Conservation (phyloP, 2,797 vertebrate genomes). For the Channa striata region DNA sequence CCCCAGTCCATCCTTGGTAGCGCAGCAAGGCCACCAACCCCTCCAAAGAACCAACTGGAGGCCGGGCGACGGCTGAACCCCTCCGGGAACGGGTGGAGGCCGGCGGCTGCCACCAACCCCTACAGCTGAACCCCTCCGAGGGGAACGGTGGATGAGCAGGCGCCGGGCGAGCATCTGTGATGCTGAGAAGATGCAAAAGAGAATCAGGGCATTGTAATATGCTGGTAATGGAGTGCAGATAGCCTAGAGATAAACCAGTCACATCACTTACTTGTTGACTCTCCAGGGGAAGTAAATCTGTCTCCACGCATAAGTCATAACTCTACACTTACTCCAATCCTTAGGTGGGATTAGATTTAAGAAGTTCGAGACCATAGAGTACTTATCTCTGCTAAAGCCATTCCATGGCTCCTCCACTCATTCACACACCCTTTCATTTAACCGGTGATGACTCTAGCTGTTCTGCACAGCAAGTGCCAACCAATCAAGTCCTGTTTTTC, state of each 20-base stretch:
- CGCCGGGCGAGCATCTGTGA: too few species aligned
- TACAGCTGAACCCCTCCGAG: too few species aligned
- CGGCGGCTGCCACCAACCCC: too few species aligned
- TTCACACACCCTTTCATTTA: constrained; percentile 61
- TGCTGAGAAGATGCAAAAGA: constrained; percentile 52
- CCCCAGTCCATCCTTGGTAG: too few species aligned
- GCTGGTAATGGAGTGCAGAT: constrained; percentile 61
- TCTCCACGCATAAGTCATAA: constrained; percentile 27
- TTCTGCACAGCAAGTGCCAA: constrained; percentile 35
- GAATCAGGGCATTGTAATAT: constrained; percentile 55
- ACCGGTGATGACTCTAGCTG: constrained; percentile 62
- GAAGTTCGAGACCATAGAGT: constrained; percentile 34
- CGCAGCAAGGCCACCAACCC: too few species aligned
- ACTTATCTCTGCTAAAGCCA: constrained; percentile 45
- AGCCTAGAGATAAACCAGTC: constrained; percentile 58
- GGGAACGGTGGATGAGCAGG: too few species aligned
- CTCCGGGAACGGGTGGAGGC: too few species aligned
- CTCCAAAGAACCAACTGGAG: too few species aligned
- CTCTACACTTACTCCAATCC: constrained; percentile 36
- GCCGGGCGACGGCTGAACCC: too few species aligned
- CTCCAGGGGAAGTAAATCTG: constrained; percentile 22
- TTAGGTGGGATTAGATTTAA: constrained; percentile 51
- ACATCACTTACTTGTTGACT: constrained; percentile 52
- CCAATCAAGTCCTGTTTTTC: constrained; percentile 62
- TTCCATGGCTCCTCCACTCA: constrained; percentile 20